Evolutionary conservation across 2,888 invertebrate species (phyloP), one percentile per base, ranked within the genome.

Genomic region (Scaptomyza reducta): DNA sequence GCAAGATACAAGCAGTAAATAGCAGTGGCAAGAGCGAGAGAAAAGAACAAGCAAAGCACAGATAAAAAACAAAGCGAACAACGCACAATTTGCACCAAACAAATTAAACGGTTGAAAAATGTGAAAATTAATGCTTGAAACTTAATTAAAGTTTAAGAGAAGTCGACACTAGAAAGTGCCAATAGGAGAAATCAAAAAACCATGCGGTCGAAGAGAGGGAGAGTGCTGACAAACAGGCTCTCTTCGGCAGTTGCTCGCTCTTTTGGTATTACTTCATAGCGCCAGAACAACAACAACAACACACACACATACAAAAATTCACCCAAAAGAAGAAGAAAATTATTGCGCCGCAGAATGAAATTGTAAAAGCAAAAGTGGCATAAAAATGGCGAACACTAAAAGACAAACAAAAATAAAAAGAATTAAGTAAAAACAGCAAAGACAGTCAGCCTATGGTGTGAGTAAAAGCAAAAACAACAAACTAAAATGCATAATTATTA

Each of bases 311-410:
- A 33, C 42, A 41, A 14, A 27, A 27, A 22, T 22, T 22, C 22
- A 22, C 1, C 38, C 45, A 66, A 50, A 61, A 82, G 86, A 82
- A 80, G 82, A 78, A 82, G 86, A 83, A 86, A 82, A 77, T 66
- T 87, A 84, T 87, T 84, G 84, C 84, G 84, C 85, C 87, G 84
- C 79, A 69, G 70, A 84, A 87, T 76, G 66, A 87, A 84, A 79
- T 74, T 77, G 82, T 76, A 73, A 87, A 84, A 76, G 84, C 87
- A 79, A 79, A 86, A 81, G 72, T 57, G 57, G 46, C 75, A 70
- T 72, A 72, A 82, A 81, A 82, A 84, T 82, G 85, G 79, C 77
- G 76, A 79, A 44, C 18, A 38, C 46, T 3, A 2, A 50, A 11
- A 50, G 40, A n/a, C 31, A 57, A 64, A 56, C 41, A 63, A 53